Percentiles rank a stretch among this genome's conserved stretches.
Evolutionary conservation across 2,888 invertebrate species (phyloP).

Genomic region (Axea sp.): DNA sequence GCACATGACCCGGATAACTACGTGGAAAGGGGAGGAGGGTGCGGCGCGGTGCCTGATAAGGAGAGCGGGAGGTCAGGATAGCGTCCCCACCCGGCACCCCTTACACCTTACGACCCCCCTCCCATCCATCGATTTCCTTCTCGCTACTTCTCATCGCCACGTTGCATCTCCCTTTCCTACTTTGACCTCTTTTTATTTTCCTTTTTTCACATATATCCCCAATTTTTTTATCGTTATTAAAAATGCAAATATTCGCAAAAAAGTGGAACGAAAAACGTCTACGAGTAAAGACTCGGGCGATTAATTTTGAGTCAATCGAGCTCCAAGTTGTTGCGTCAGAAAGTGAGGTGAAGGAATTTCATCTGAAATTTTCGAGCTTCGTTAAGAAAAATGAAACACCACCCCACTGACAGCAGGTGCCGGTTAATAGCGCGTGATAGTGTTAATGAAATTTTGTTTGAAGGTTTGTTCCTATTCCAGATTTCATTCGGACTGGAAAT

Average conservation of each 20-base stretch:
- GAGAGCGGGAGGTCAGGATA: constrained; percentile 69
- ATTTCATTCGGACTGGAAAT: constrained; percentile 2
- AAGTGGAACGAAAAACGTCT: neutral
- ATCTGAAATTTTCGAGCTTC: constrained; percentile 35
- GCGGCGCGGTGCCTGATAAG: constrained; percentile 66
- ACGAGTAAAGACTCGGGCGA: neutral
- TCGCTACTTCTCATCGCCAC: constrained; percentile 53
- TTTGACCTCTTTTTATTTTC: constrained; percentile 42
- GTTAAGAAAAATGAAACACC: constrained; percentile 27
- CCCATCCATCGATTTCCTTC: constrained; percentile 69
- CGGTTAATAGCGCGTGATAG: constrained; percentile 34
- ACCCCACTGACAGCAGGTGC: constrained; percentile 15
- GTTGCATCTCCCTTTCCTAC: constrained; percentile 37
- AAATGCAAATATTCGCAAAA: too few relatives aligned
- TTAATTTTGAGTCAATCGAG: neutral
- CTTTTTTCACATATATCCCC: constrained; percentile 18
- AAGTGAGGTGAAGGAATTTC: constrained; percentile 24
- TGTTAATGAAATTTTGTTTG: constrained; percentile 36
- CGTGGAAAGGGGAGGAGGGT: constrained; percentile 68
- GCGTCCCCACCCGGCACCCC: constrained; percentile 74
- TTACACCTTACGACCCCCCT: constrained; percentile 68
- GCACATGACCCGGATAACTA: constrained; percentile 74
- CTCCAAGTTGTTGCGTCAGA: neutral
- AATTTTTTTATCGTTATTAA: neutral
- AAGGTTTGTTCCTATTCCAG: constrained; percentile 20